Evolutionary conservation across 2,797 vertebrate species (phyloP).

Genomic region (Naso thynnoides): DNA sequence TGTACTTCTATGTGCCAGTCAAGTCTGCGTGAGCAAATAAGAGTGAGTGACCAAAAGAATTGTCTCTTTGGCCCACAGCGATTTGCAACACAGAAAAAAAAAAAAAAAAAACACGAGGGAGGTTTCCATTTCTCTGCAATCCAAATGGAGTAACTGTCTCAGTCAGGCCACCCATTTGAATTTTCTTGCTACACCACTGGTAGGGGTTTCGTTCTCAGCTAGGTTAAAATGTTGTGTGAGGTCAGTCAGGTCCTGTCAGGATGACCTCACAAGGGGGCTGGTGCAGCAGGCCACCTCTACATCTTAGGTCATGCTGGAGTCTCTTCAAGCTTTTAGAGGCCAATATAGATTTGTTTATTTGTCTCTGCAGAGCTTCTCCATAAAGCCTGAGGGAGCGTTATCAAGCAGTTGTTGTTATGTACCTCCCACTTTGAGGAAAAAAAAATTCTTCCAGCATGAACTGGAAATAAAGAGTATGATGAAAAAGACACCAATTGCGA

Average conservation of each 20-base stretch:
- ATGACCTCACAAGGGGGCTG: constrained; percentile 2
- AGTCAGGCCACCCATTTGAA: too few species aligned
- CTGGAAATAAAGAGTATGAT: neutral
- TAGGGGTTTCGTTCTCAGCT: neutral
- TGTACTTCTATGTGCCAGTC: too few species aligned
- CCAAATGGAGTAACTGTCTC: too few species aligned
- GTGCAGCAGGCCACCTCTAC: neutral
- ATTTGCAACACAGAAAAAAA: too few species aligned
- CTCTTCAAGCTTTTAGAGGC: neutral
- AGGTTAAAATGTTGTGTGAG: neutral
- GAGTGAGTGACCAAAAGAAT: too few species aligned
- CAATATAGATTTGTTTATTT: neutral
- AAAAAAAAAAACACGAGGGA: too few species aligned
- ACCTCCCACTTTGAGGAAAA: neutral
- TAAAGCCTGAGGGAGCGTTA: neutral
- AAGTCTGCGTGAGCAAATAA: too few species aligned
- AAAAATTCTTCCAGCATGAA: neutral
- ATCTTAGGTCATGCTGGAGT: constrained; percentile 6
- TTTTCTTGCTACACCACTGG: neutral
- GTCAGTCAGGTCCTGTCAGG: neutral
- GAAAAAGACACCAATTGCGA: neutral
- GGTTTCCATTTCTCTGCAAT: too few species aligned
- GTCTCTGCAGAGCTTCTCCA: neutral
- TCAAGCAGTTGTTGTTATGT: neutral
- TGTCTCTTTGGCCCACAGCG: too few species aligned